Evolutionary conservation across 2,797 vertebrate genomes (phyloP), one percentile per base, ranked within the genome.

Genomic region (Corythornis leucogaster): DNA sequence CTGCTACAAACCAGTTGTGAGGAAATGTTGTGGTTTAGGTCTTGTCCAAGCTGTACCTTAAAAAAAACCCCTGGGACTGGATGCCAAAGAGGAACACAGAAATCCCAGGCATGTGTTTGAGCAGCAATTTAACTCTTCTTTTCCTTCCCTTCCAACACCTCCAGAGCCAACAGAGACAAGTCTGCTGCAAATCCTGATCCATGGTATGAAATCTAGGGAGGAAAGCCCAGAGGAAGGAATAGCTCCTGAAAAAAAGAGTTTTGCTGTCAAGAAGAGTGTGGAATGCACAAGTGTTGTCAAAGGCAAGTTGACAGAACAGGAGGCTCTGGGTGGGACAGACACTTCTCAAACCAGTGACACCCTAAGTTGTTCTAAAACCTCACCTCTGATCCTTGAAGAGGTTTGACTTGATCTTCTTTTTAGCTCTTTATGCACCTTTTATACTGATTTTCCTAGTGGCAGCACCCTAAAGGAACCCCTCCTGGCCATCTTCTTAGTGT

Each of bases 161-260:
- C 45, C 92, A 98, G 98, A 97, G 70, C 96, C 97, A 76, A 98
- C 97, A 62, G 98, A 90, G 85, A 97, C 97, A 3, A 98, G 97
- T 69, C 92, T 98, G 51, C 97, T 98, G 51, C 94, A 96, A 82
- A 96, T 94, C 42, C 76, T 93, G 63, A 95, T 84, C 50, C 86
- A 55, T 30, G 63, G 57, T 51, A 42, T 80, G 59, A 95, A 92
- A 73, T 45, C 83, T 46, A 61, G 68, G 64, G 91, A 93, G 75
- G 68, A 75, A 80, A 82, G 45, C 50, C 51, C 68, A 74, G 90
- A 96, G 63, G 68, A 90, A 69, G 90, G 89, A 85, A 13, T 45
- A 79, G 93, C 94, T 53, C 75, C 91, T 20, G 93, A 94, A 75
- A 94, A 84, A 54, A 96, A 76, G 55, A 54, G 81, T 0, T 46